phyloP scores from a whole-genome alignment of 2,113 vertebrate species.

The Artemisiospiza belli region DNA sequence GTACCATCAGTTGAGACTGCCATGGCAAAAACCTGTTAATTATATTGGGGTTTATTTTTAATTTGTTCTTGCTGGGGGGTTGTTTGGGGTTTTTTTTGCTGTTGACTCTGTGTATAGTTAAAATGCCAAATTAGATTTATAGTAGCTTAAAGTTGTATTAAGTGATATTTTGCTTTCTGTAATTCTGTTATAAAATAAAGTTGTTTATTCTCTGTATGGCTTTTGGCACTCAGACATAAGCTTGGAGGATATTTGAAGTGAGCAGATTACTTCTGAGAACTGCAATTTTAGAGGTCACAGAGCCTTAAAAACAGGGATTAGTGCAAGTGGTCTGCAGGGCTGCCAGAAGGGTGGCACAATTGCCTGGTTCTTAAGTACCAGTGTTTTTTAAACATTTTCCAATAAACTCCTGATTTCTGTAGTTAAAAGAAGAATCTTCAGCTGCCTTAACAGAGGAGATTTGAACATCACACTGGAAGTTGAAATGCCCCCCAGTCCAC shows the following conservation, averaged over 20 bases:
- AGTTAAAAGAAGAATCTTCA: neutral
- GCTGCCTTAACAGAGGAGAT: neutral
- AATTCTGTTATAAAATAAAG: slow-evolving; percentile 97
- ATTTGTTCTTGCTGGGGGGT: neutral
- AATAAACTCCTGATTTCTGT: neutral
- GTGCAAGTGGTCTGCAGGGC: neutral
- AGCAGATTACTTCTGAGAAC: neutral
- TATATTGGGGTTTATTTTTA: slow-evolving; percentile 65
- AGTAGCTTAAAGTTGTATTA: slow-evolving; percentile 86
- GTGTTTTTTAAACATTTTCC: neutral
- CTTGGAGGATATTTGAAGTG: neutral
- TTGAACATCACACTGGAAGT: neutral
- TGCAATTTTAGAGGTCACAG: neutral
- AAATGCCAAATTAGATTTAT: slow-evolving; percentile 81
- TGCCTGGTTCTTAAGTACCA: neutral
- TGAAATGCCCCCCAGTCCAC: neutral
- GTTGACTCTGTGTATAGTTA: slow-evolving; percentile 79
- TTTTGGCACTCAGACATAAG: neutral
- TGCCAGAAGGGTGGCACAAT: neutral
- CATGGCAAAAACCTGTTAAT: slow-evolving; percentile 66
- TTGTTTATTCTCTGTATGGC: slow-evolving; percentile 87
- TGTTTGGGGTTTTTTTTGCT: slow-evolving; percentile 19
- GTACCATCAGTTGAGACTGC: slow-evolving; percentile 40
- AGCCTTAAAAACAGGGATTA: neutral
- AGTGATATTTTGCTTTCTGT: slow-evolving; percentile 85